A percentile compares a stretch with the other conserved stretches of the same genome.
Conservation (phyloP, 2,888 invertebrate species). For the Didymodactylos carnosus region DNA sequence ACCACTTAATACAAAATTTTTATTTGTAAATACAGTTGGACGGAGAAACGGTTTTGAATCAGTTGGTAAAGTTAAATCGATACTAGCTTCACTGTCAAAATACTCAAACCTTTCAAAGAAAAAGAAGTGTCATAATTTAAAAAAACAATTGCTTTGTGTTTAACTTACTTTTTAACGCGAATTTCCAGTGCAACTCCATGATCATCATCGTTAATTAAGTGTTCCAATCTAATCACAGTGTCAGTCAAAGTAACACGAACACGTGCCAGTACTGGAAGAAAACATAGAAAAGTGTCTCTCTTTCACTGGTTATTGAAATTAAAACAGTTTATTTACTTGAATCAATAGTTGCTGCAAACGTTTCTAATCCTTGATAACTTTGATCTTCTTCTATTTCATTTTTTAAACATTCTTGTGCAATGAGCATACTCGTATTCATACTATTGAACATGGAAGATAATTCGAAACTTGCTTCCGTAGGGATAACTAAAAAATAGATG, state of each 20-base stretch:
- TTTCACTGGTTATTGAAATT: too few relatives aligned
- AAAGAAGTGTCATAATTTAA: too few relatives aligned
- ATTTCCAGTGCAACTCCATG: conserved; percentile 60
- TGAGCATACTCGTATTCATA: conserved; percentile 55
- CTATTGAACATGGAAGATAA: conserved; percentile 75
- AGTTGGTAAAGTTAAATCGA: conserved; percentile 27
- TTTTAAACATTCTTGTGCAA: conserved; percentile 64
- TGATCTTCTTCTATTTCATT: conserved; percentile 19
- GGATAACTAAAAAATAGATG: too few relatives aligned
- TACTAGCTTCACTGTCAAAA: conserved; percentile 57
- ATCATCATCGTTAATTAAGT: conserved; percentile 52
- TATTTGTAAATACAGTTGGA: conserved; percentile 58
- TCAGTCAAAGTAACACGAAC: conserved; percentile 38
- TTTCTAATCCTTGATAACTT: conserved; percentile 61
- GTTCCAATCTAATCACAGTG: conserved; percentile 62
- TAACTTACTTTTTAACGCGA: conserved; percentile 52
- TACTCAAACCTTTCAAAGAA: conserved; percentile 52
- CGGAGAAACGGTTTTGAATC: conserved; percentile 40
- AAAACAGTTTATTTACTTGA: conserved; percentile 15
- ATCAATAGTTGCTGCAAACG: conserved; percentile 75
- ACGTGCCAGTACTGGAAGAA: conserved; percentile 29
- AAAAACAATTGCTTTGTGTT: too few relatives aligned
- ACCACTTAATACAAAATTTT: conserved; percentile 60
- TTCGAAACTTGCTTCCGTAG: conserved; percentile 47
- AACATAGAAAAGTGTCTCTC: conserved; percentile 60